Percentiles rank a stretch among this genome's conserved stretches.
Conservation (phyloP, 2,797 vertebrate species). For the Leucoraja ocellata region DNA sequence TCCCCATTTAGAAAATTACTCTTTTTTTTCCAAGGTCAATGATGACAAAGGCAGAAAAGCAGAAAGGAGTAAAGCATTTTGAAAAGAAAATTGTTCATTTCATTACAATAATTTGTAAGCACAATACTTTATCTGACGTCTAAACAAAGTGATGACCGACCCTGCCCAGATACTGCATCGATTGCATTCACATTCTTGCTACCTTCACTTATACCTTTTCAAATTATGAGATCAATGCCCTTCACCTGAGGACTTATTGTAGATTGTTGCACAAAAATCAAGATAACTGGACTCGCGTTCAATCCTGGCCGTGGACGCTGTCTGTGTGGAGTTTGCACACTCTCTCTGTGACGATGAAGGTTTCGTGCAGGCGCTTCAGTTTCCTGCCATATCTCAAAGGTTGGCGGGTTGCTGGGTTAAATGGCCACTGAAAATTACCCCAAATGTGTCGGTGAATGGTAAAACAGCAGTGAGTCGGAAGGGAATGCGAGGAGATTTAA, state of each 20-base stretch:
- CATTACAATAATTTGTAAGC: not conserved
- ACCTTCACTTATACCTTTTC: not conserved
- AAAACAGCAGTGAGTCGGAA: too few species aligned
- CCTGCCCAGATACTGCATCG: not conserved
- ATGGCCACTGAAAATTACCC: too few species aligned
- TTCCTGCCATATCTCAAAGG: too few species aligned
- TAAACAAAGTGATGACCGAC: not conserved
- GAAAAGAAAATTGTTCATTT: not conserved
- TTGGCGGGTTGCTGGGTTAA: too few species aligned
- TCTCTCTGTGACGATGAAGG: too few species aligned
- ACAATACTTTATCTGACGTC: not conserved
- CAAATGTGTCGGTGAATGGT: too few species aligned
- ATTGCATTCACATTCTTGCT: not conserved
- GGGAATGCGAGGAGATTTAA: too few species aligned
- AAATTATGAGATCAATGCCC: not conserved
- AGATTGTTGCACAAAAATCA: slow-evolving; percentile 2
- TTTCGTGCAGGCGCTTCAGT: too few species aligned
- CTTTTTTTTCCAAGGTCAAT: not conserved
- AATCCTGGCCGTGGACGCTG: too few species aligned
- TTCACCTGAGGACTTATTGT: not conserved
- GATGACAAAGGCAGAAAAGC: not conserved
- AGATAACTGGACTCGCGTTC: not conserved
- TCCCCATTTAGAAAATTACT: not conserved
- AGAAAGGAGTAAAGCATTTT: not conserved
- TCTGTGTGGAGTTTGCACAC: too few species aligned